phyloP scores from a whole-genome alignment of 2,888 invertebrate species.

The Molorchus minor region DNA sequence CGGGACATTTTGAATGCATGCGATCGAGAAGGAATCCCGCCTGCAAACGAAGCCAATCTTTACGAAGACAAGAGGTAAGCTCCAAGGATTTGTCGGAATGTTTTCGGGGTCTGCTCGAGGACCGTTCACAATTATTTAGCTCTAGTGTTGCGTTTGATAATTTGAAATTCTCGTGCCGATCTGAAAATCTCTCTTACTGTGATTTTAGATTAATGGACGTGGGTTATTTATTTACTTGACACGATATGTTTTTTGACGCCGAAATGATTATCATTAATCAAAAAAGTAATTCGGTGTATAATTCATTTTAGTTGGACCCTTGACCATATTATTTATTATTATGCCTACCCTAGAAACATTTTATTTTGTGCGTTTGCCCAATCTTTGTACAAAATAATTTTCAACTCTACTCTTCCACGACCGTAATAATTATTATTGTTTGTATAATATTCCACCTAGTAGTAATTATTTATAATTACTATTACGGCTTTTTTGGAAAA shows the following conservation, averaged over 20 bases:
- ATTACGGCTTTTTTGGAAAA: too few relatives aligned
- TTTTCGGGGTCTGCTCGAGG: constrained; percentile 26
- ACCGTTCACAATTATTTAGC: constrained; percentile 21
- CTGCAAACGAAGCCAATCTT: constrained; percentile 33
- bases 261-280: constrained; percentile 10
- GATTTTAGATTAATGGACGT: background rate
- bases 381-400: too few relatives aligned
- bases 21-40: constrained; percentile 19
- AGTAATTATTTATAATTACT: too few relatives aligned
- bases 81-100: constrained; percentile 24
- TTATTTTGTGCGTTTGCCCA: too few relatives aligned
- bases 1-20: constrained; percentile 23
- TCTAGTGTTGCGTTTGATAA: constrained; percentile 16
- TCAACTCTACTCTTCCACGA: too few relatives aligned
- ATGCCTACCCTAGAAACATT: too few relatives aligned
- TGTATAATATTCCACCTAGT: too few relatives aligned
- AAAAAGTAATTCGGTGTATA: background rate
- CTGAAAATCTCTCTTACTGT: constrained; percentile 1
- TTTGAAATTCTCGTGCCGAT: constrained; percentile 9
- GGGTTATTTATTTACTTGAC: constrained; percentile 20
- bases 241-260: constrained; percentile 5
- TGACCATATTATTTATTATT: background rate
- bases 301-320: background rate
- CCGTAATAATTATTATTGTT: too few relatives aligned
- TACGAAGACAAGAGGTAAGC: constrained; percentile 30